These are phyloP conservation scores for Drosophila mayaguana DNA, from an alignment of 2,888 invertebrate genomes.

Conservation along the genomic window DNA sequence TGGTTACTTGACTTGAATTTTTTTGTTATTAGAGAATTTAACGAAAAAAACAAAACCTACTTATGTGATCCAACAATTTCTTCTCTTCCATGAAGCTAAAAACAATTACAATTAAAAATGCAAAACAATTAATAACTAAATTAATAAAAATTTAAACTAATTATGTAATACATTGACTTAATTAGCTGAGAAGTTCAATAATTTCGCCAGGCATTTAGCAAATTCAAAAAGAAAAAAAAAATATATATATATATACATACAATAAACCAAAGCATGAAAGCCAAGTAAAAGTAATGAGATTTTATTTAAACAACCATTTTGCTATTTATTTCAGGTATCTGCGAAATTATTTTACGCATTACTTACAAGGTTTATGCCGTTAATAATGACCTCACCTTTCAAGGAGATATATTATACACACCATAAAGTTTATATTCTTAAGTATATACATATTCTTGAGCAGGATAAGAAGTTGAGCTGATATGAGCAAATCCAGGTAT, in stretches of 20 bases:
- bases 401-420: too few relatives aligned
- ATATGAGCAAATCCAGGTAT: too few relatives aligned
- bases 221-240: conserved; percentile 29
- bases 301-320: neutral
- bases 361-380: too few relatives aligned
- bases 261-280: conserved; percentile 64
- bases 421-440: too few relatives aligned
- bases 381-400: too few relatives aligned
- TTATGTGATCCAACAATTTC: conserved; percentile 76
- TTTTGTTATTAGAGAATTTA: conserved; percentile 58
- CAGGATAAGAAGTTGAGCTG: too few relatives aligned
- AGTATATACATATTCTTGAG: too few relatives aligned
- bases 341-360: too few relatives aligned
- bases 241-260: conserved; percentile 48
- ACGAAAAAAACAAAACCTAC: conserved; percentile 60
- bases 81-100: conserved; percentile 75
- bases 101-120: conserved; percentile 26
- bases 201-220: conserved; percentile 73
- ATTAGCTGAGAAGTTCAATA: conserved; percentile 76
- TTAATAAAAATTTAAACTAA: conserved; percentile 59
- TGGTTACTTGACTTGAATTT: conserved; percentile 51
- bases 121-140: conserved; percentile 31
- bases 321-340: neutral
- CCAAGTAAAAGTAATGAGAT: conserved; percentile 16
- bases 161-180: conserved; percentile 72